Percentiles rank a stretch among this genome's conserved stretches.
These are phyloP conservation scores for Aricia agestis DNA, from an alignment of 1,140 invertebrate species.

Conservation along the genomic window DNA sequence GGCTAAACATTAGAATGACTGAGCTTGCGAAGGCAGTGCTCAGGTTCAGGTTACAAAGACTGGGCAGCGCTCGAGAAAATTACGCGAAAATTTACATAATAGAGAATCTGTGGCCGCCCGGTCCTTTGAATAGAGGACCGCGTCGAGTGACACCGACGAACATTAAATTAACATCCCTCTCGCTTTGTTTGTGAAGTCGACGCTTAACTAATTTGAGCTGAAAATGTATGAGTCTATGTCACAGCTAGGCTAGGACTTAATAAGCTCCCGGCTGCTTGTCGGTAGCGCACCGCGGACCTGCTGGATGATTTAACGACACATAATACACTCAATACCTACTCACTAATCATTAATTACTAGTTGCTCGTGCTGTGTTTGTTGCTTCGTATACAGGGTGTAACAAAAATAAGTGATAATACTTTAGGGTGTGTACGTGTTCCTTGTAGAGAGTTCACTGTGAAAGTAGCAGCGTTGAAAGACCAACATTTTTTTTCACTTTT, in stretches of 20 bases:
- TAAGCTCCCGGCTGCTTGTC: neutral
- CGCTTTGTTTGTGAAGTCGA: slow-evolving; percentile 58
- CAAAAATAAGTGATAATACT: no score
- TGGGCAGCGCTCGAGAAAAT: slow-evolving; percentile 59
- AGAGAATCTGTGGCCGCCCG: slow-evolving; percentile 65
- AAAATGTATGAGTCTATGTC: slow-evolving; percentile 13
- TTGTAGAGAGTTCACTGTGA: no score
- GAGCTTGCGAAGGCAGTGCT: slow-evolving; percentile 21
- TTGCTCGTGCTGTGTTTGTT: no score
- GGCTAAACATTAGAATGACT: neutral
- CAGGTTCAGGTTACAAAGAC: slow-evolving; percentile 62
- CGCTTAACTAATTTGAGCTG: slow-evolving; percentile 46
- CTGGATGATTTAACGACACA: no score
- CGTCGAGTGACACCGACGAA: slow-evolving; percentile 59
- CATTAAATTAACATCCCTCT: slow-evolving; percentile 71
- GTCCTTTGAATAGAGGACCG: slow-evolving; percentile 65
- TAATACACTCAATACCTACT: no score
- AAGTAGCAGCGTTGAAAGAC: no score
- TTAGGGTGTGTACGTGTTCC: no score
- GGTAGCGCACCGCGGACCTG: neutral
- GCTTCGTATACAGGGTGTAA: no score
- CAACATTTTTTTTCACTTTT: no score
- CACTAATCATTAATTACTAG: no score
- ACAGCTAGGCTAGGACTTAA: neutral
- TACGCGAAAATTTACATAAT: slow-evolving; percentile 72